Conservation (phyloP, 2,797 vertebrate genomes). For the Lagorchestes hirsutus region DNA sequence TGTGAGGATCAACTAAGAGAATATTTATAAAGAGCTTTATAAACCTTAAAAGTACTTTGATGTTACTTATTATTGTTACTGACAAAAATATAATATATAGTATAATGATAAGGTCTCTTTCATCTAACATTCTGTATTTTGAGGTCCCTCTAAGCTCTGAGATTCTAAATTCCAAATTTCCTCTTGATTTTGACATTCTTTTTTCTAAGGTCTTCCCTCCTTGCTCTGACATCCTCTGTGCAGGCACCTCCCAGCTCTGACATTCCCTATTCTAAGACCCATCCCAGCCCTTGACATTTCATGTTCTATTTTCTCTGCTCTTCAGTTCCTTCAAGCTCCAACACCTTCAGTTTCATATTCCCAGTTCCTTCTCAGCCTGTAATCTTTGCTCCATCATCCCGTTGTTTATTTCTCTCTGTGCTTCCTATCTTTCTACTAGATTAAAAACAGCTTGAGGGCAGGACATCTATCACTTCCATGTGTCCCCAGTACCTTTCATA, state of each 20-base stretch:
- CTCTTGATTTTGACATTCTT: too few species aligned
- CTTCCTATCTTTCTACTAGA: neutral
- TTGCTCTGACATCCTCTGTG: neutral
- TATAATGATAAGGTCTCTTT: neutral
- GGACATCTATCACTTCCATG: neutral
- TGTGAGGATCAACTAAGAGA: neutral
- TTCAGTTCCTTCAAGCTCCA: neutral
- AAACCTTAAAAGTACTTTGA: neutral
- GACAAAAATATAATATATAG: neutral
- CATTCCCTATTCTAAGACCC: neutral
- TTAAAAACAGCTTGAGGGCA: neutral
- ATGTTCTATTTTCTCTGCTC: neutral
- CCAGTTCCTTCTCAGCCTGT: neutral
- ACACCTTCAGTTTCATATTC: neutral
- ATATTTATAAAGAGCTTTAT: neutral
- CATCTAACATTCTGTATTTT: too few species aligned
- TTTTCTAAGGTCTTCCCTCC: neutral
- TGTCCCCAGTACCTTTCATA: neutral
- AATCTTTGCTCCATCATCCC: neutral
- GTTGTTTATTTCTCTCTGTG: too few species aligned
- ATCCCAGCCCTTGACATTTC: neutral
- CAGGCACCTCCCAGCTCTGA: neutral
- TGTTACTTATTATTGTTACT: neutral
- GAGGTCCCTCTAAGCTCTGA: neutral
- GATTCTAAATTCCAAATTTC: neutral